Base-by-base conservation (phyloP, 2,797 vertebrate species). In the Lacerta agilis region DNA sequence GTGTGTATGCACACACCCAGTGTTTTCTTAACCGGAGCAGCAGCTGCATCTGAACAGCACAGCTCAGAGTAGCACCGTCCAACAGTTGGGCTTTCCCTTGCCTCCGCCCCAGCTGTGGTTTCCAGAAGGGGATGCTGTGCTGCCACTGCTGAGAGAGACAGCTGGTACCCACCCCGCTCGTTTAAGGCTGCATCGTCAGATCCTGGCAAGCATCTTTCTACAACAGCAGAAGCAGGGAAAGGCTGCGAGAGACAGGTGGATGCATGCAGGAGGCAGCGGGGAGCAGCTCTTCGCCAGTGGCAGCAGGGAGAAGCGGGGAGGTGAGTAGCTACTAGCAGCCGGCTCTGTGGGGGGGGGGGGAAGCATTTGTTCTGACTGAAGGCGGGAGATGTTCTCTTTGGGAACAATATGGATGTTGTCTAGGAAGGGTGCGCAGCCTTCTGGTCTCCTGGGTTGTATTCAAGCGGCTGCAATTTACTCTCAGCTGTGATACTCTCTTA, bases 251-350 rank as follows among this genome's bases (percentile, higher is more conserved):
- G n/a, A 5, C 69, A 38, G 33, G 82, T 58, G 82, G 82, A 61
- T 85, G 83, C 83, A 85, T 85, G 83, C 83, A 85, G 83, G 83
- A 38, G 49, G 5, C 71, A 17, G 55, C 2, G 49, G 55, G 15
- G 25, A 64, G n/a, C 45, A 75, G 45, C 71, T 36, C 83, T 61
- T 76, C 25, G 25, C 83, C 83, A 18, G 66, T 5, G 71, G 83
- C 13, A 20, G 82, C 5, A 29, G 83, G 33, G 6, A 61, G 36
- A 13, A 17, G n/a, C 1, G 3, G 49, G 29, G 83, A 61, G 83
- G 83, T 85, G 83, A 85, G 83, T 76, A 38, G 13, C 11, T 55
- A 55, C 49, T 3, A 3, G 15, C 64, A 17, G 38, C 25, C 33
- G 11, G 33, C 25, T 18, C 75, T 13, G 3, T 6, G 5, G n/a